Conservation (phyloP, 2,888 invertebrate genomes). For the Amphimallon solstitiale region DNA sequence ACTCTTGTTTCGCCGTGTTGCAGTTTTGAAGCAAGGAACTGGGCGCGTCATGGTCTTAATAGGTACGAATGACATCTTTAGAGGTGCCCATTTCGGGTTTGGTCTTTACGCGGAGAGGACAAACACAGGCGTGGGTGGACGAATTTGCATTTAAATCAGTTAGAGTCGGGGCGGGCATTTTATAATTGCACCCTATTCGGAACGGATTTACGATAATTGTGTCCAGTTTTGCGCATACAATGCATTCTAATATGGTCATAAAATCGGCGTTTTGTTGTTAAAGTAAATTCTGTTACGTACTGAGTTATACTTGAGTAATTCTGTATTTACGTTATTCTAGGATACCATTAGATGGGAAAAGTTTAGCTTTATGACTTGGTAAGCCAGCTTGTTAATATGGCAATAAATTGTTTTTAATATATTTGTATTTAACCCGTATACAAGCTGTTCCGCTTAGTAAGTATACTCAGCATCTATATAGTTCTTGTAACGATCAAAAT, state of each 20-base stretch:
- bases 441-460: too few species aligned
- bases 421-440: too few species aligned
- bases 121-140: slow-evolving; percentile 7
- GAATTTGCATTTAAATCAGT: slow-evolving; percentile 32
- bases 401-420: too few species aligned
- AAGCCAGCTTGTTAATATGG: too few species aligned
- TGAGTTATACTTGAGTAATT: neutral
- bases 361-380: too few species aligned
- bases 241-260: slow-evolving; percentile 7
- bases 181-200: slow-evolving; percentile 23
- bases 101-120: slow-evolving; percentile 4
- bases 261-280: slow-evolving; percentile 20
- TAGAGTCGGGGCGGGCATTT: slow-evolving; percentile 9
- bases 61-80: slow-evolving; percentile 30
- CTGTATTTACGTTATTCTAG: neutral
- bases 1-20: neutral
- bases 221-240: slow-evolving; percentile 10
- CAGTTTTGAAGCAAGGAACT: slow-evolving; percentile 28
- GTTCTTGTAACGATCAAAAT: too few species aligned
- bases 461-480: too few species aligned
- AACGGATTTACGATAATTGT: slow-evolving; percentile 25
- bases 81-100: slow-evolving; percentile 12
- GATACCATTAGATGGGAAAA: too few species aligned
- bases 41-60: slow-evolving; percentile 23
- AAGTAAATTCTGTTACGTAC: slow-evolving; percentile 3